Conservation (phyloP, 2,113 vertebrate species). For the Cromileptes altivelis region DNA sequence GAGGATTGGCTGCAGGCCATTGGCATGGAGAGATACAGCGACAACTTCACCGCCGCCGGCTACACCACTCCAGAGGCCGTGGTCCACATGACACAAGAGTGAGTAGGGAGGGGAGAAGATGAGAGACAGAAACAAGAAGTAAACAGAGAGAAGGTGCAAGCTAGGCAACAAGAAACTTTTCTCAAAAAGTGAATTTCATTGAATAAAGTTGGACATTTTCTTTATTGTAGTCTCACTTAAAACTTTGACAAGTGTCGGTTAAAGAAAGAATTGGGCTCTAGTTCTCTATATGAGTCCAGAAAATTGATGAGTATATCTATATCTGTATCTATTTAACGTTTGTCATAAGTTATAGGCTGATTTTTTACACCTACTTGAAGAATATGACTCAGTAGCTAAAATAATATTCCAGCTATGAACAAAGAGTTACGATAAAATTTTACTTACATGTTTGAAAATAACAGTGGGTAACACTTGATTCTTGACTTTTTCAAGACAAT, state of each 20-base stretch:
- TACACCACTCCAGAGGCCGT: conserved; percentile 95
- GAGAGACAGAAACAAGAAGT: not conserved
- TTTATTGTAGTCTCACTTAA: not conserved
- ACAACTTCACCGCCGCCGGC: conserved; percentile 96
- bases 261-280: not conserved
- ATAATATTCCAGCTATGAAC: not conserved
- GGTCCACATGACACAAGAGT: conserved; percentile 98
- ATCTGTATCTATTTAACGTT: no score
- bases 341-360: not conserved
- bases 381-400: no score
- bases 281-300: not conserved
- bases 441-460: no score
- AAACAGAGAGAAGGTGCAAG: not conserved
- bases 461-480: no score
- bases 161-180: not conserved
- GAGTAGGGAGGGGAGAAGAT: conserved; percentile 78
- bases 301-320: no score
- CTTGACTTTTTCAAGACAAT: no score
- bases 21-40: conserved; percentile 96
- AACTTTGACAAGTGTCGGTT: not conserved
- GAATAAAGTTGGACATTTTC: not conserved
- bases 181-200: not conserved
- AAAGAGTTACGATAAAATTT: not conserved
- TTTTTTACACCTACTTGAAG: not conserved
- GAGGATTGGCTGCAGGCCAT: conserved; percentile 96